Evolutionary conservation across 2,888 invertebrate species (phyloP).

Genomic region (Campoplex capitator): DNA sequence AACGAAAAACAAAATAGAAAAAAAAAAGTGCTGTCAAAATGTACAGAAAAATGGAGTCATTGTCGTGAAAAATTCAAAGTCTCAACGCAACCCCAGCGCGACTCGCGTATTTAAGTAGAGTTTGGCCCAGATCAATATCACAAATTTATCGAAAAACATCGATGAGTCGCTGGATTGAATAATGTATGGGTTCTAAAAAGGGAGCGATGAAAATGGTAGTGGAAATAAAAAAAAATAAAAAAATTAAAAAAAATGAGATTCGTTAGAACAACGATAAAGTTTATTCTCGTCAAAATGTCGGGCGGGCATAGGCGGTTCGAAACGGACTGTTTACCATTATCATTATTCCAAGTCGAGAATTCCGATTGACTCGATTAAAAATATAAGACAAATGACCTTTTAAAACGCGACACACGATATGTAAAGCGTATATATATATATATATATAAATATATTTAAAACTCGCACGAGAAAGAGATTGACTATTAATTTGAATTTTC

Average conservation of each 20-base stretch:
- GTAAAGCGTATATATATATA: background rate
- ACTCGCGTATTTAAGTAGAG: background rate
- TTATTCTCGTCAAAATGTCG: background rate
- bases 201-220: background rate
- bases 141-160: background rate
- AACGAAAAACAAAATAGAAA: background rate
- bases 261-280: background rate
- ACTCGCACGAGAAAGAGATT: background rate
- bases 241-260: too few species aligned
- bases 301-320: too few species aligned
- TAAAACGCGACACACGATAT: background rate
- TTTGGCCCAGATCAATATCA: background rate
- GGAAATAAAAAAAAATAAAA: background rate
- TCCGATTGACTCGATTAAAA: background rate
- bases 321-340: background rate
- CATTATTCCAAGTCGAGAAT: background rate
- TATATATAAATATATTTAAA: background rate
- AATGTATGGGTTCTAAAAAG: background rate
- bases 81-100: background rate
- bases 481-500: constrained; percentile 29
- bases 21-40: background rate
- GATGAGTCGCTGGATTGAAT: background rate
- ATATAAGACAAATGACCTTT: background rate
- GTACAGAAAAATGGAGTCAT: background rate
- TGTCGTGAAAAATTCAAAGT: background rate